Conservation (phyloP, 1,140 invertebrate genomes). For the Sarcophaga peregrina region DNA sequence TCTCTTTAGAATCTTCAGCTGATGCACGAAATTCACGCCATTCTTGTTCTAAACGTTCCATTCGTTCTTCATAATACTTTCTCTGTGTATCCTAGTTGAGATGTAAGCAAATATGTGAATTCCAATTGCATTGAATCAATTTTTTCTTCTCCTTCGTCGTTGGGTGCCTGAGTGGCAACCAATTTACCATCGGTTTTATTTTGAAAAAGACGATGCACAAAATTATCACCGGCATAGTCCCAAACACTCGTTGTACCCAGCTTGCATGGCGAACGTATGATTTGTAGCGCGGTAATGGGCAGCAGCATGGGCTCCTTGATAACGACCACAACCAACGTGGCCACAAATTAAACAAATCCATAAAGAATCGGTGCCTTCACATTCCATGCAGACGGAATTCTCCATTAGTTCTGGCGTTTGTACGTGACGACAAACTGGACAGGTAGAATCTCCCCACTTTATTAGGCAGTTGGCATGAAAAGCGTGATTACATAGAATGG, state of each 20-base stretch:
- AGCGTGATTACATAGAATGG: slow-evolving; percentile 98
- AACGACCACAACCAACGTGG: slow-evolving; percentile 94
- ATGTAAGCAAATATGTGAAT: slow-evolving; percentile 97
- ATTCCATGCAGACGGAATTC: slow-evolving; percentile 87
- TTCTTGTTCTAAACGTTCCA: slow-evolving; percentile 72
- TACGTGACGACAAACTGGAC: slow-evolving; percentile 84
- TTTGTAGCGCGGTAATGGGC: slow-evolving; percentile 93
- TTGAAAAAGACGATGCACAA: slow-evolving; percentile 95
- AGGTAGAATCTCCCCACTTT: slow-evolving; percentile 95
- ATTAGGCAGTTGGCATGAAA: slow-evolving; percentile 95
- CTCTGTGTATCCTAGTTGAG: slow-evolving; percentile 95
- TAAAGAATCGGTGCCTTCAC: slow-evolving; percentile 81
- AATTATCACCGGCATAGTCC: slow-evolving; percentile 89
- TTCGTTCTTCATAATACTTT: slow-evolving; percentile 89
- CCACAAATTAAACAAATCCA: slow-evolving; percentile 99
- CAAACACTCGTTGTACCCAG: slow-evolving; percentile 96
- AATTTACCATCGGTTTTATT: slow-evolving; percentile 98
- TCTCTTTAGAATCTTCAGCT: slow-evolving; percentile 66
- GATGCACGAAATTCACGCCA: slow-evolving; percentile 64
- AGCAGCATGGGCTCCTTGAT: slow-evolving; percentile 75
- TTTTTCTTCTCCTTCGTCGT: slow-evolving; percentile 83
- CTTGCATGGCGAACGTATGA: slow-evolving; percentile 96
- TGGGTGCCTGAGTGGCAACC: slow-evolving; percentile 77
- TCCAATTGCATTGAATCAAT: slow-evolving; percentile 93
- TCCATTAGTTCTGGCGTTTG: slow-evolving; percentile 92